Conservation (phyloP, 2,888 invertebrate genomes). For the Watsonalla cultraria region DNA sequence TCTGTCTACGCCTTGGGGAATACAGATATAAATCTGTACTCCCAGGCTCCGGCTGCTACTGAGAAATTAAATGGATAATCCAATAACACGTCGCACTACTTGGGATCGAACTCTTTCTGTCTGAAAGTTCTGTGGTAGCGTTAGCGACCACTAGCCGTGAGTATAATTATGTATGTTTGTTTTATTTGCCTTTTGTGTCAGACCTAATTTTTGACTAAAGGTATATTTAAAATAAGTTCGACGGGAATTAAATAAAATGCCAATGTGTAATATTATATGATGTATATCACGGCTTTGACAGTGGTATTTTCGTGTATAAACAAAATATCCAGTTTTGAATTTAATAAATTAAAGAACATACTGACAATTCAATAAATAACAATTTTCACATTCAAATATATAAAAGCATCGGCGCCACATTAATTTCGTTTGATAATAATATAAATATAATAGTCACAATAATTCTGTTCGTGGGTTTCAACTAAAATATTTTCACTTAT, state of each 20-base stretch:
- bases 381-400: slow-evolving; percentile 67
- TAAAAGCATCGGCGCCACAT: slow-evolving; percentile 60
- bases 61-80: too few relatives aligned
- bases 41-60: too few relatives aligned
- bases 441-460: slow-evolving; percentile 40
- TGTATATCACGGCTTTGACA: slow-evolving; percentile 79
- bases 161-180: too few relatives aligned
- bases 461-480: slow-evolving; percentile 55
- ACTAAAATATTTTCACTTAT: slow-evolving; percentile 71
- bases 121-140: too few relatives aligned
- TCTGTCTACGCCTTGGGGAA: too few relatives aligned
- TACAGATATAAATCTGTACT: too few relatives aligned
- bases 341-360: slow-evolving; percentile 73
- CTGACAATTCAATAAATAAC: slow-evolving; percentile 75
- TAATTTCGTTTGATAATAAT: slow-evolving; percentile 45
- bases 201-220: too few relatives aligned
- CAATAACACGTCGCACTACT: too few relatives aligned
- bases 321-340: slow-evolving; percentile 74
- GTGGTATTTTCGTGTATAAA: slow-evolving; percentile 75
- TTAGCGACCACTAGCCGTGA: too few relatives aligned
- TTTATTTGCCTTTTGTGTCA: too few relatives aligned
- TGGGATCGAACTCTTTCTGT: too few relatives aligned
- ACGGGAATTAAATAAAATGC: slow-evolving; percentile 54
- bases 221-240: too few relatives aligned
- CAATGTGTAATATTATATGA: slow-evolving; percentile 73